Conservation (phyloP, 2,888 invertebrate species). For the Cylindroiulus punctatus region DNA sequence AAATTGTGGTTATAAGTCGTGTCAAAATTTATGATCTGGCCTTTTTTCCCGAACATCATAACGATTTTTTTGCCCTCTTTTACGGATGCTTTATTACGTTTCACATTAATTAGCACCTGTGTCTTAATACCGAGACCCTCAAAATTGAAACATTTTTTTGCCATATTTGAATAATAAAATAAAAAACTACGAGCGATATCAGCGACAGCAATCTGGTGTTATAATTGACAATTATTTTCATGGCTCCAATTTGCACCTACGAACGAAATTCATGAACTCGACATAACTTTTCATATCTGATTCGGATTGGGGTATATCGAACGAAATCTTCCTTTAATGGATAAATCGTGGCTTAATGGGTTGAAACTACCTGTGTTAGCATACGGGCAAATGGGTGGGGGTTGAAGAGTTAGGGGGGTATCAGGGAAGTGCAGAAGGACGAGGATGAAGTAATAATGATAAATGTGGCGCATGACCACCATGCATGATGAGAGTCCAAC, state of each 20-base stretch:
- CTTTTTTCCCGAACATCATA: conserved; percentile 1
- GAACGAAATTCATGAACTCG: neutral
- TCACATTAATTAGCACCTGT: neutral
- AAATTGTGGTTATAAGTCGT: conserved; percentile 35
- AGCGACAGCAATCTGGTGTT: neutral
- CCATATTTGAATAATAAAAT: neutral
- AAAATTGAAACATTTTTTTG: too few species aligned
- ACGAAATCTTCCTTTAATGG: neutral
- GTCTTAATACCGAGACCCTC: neutral
- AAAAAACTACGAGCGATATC: neutral
- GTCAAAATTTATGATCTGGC: neutral
- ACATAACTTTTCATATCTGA: conserved; percentile 1
- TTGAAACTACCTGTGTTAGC: neutral
- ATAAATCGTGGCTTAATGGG: neutral
- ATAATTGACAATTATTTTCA: conserved; percentile 31
- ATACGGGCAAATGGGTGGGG: neutral
- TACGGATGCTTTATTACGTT: neutral
- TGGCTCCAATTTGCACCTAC: conserved; percentile 6
- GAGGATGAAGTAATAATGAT: conserved; percentile 36
- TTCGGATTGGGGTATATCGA: neutral
- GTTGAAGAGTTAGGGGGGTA: neutral
- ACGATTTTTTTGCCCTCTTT: conserved; percentile 7
- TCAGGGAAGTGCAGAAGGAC: conserved; percentile 10
- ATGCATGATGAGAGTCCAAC: conserved; percentile 32
- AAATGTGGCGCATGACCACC: conserved; percentile 35